Percentiles rank a stretch among this genome's conserved stretches.
These are phyloP conservation scores for Stichopus chloronotus DNA, from an alignment of 35 echinoderm and acorn worm species.

Conservation along the genomic window DNA sequence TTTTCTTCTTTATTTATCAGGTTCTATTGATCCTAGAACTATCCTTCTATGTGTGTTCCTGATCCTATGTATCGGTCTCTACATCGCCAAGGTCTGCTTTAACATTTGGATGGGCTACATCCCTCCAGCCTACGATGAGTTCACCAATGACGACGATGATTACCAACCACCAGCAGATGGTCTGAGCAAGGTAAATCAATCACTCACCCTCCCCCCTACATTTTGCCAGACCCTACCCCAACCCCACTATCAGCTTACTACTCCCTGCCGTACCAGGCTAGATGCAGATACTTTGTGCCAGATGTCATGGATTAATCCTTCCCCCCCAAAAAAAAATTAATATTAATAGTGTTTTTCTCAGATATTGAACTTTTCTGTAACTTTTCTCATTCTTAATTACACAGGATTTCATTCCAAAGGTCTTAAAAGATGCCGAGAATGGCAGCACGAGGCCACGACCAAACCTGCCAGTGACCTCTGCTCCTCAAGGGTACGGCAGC, in stretches of 20 bases:
- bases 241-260: background rate
- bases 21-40: constrained; percentile 87
- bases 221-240: background rate
- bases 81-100: constrained; percentile 91
- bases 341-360: too few species aligned
- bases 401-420: constrained; percentile 60
- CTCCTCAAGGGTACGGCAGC: constrained; percentile 37
- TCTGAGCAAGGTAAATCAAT: background rate
- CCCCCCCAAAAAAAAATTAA: too few species aligned
- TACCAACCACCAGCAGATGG: background rate
- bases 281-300: background rate
- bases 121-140: constrained; percentile 88
- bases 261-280: background rate
- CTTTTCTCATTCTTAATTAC: background rate
- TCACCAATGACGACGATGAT: constrained; percentile 75
- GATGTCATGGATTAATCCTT: too few species aligned
- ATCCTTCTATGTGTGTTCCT: constrained; percentile 83
- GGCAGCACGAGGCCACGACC: constrained; percentile 27
- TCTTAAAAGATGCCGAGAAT: constrained; percentile 45
- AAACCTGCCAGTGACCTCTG: constrained; percentile 24
- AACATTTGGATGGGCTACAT: constrained; percentile 97
- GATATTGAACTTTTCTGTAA: background rate
- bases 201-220: background rate
- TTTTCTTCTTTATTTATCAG: constrained; percentile 31
- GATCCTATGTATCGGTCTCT: constrained; percentile 78